Percentiles rank a stretch among this genome's conserved stretches.
phyloP scores from a whole-genome alignment of 2,888 invertebrate species.

The Xestia rhomboidea region DNA sequence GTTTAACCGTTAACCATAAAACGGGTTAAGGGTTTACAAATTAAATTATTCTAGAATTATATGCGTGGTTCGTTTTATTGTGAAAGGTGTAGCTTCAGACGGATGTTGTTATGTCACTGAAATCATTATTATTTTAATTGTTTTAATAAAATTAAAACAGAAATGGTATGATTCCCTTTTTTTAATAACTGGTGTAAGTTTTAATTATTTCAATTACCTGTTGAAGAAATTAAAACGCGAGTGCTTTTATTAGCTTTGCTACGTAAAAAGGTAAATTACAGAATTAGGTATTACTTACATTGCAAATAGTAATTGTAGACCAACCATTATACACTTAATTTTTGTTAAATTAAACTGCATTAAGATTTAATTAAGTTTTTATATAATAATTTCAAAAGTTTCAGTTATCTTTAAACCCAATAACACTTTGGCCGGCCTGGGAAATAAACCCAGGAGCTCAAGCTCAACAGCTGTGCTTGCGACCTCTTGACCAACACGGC shows the following conservation, averaged over 20 bases:
- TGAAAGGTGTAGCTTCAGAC: slow-evolving; percentile 32
- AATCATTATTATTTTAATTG: not conserved
- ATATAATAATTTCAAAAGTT: no score
- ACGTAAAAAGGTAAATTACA: not conserved
- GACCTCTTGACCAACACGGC: no score
- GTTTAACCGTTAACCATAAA: slow-evolving; percentile 67
- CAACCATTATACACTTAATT: no score
- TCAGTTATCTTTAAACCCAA: no score
- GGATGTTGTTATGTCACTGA: slow-evolving; percentile 23
- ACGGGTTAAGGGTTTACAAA: slow-evolving; percentile 70
- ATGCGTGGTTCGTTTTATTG: slow-evolving; percentile 61
- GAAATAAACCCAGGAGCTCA: no score
- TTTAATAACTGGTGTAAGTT: not conserved
- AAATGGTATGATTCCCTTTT: not conserved
- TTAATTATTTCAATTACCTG: not conserved
- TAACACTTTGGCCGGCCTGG: no score
- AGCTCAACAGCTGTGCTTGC: no score
- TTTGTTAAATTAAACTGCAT: no score
- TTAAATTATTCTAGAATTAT: slow-evolving; percentile 71
- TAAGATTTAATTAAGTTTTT: not conserved
- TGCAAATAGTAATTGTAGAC: not conserved
- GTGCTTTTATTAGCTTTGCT: not conserved
- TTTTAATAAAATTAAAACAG: not conserved
- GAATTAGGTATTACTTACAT: not conserved
- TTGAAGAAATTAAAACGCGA: not conserved